Base-by-base conservation (phyloP, 1,140 invertebrate species). In the Andricus grossulariae region DNA sequence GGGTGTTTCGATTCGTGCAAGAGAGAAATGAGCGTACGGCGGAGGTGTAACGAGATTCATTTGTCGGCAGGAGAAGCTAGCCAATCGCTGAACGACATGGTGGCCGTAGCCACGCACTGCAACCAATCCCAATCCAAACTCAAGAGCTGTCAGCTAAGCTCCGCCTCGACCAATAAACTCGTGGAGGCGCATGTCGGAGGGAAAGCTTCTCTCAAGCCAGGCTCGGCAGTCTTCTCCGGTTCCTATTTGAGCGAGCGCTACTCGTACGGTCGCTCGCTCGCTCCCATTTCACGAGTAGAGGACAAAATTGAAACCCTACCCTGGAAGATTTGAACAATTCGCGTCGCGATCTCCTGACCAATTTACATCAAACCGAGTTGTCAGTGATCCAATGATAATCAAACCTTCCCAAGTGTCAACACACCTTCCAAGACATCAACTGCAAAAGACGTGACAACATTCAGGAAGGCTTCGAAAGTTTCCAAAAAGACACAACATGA, bases 141-240 rank as follows among this genome's bases (percentile, higher is more conserved):
- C 66, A 8, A 18, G 73, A 75, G 80, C 75, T 79, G 79, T 83
- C 73, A 84, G 16, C 0, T 1, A 16, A 45, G 77, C 83, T 80
- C 80, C 85, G 83, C 86, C 85, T 19, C 76, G 16, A 71, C 79
- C 82, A 84, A 84, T 85, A 78, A 76, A 49, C 18, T 39, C 51
- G 71, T 72, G 75, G 82, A 79, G 82, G 77, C 86, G 84, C 85
- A 87, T 82, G 83, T 80, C 83, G 76, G 83, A 74, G 76, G 77
- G 78, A 50, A 55, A 71, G 80, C 76, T 66, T n/a, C 21, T 60
- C 55, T 57, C 25, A 60, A 13, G 54, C 16, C 19, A 50, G 39
- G 73, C 75, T 54, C 79, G 81, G 82, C 88, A 89, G 88, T 90
- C 84, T 80, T 82, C 83, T 87, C 81, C 83, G 86, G 82, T 87